Evolutionary conservation across 2,797 vertebrate species (phyloP).

Genomic region (Hozukius guyotensis): DNA sequence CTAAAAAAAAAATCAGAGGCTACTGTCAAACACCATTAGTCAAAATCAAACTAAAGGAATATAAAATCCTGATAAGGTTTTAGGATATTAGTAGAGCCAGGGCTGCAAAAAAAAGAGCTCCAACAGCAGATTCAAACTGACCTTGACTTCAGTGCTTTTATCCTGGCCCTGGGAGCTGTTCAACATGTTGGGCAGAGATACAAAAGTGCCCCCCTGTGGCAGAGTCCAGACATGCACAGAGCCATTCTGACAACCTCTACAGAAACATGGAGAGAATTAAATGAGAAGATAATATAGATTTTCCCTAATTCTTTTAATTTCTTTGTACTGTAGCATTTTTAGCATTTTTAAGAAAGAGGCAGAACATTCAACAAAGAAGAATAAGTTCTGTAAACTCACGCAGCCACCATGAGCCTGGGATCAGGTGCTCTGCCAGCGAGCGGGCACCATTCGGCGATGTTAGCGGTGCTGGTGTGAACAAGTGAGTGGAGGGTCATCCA

Average conservation of each 20-base stretch:
- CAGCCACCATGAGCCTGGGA: slow-evolving; percentile 84
- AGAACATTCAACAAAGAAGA: background rate
- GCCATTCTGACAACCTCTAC: slow-evolving; percentile 86
- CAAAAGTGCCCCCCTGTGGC: slow-evolving; percentile 81
- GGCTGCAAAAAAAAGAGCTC: background rate
- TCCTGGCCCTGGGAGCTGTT: slow-evolving; percentile 69
- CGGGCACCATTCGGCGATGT: slow-evolving; percentile 82
- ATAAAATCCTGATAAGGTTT: background rate
- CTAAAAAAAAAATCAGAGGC: background rate
- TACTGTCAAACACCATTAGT: background rate
- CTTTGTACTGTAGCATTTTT: background rate
- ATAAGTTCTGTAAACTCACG: slow-evolving; percentile 69
- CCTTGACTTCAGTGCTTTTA: slow-evolving; percentile 73
- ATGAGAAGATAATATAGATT: background rate
- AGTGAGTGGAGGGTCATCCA: slow-evolving; percentile 85
- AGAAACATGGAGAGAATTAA: slow-evolving; percentile 7
- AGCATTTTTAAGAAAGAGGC: no score
- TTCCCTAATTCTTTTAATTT: background rate
- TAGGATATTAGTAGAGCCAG: no score
- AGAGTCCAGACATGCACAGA: slow-evolving; percentile 85
- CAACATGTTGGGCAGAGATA: slow-evolving; percentile 76
- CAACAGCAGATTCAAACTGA: slow-evolving; percentile 51
- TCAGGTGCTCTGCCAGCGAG: slow-evolving; percentile 78
- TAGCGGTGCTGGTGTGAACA: slow-evolving; percentile 77
- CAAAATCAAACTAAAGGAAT: background rate